Percentiles rank a stretch among this genome's conserved stretches.
These are phyloP conservation scores for Acronicta alni DNA, from an alignment of 2,888 invertebrate species.

Conservation along the genomic window DNA sequence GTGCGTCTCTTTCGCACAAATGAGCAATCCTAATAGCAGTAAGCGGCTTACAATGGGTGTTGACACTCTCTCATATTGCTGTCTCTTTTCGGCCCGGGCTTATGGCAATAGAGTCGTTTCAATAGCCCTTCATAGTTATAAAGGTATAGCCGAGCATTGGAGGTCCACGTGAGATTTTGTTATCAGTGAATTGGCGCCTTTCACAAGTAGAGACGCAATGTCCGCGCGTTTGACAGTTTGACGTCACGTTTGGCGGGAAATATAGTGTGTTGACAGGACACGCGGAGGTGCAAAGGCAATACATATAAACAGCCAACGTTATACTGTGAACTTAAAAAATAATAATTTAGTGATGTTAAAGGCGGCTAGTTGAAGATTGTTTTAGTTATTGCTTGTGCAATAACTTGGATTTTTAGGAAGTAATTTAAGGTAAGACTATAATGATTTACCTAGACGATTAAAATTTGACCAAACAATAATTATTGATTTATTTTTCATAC, in stretches of 20 bases:
- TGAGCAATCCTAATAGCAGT: conserved; percentile 85
- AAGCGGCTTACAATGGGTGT: conserved; percentile 87
- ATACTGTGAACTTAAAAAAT: conserved; percentile 69
- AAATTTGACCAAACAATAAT: too few relatives aligned
- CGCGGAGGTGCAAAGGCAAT: conserved; percentile 59
- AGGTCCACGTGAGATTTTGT: conserved; percentile 88
- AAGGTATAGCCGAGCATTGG: conserved; percentile 77
- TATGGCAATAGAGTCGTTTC: conserved; percentile 75
- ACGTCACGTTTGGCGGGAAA: conserved; percentile 87
- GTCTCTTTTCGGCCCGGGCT: conserved; percentile 73
- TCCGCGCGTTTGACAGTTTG: conserved; percentile 85
- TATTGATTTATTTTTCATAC: too few relatives aligned
- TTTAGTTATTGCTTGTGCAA: conserved; percentile 84
- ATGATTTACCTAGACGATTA: too few relatives aligned
- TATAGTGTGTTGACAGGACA: conserved; percentile 67
- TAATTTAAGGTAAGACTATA: conserved; percentile 74
- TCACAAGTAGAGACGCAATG: conserved; percentile 83
- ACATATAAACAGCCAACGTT: conserved; percentile 61
- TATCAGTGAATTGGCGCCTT: conserved; percentile 88
- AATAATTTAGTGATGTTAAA: conserved; percentile 79
- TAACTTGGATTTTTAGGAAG: conserved; percentile 84
- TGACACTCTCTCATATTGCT: conserved; percentile 69
- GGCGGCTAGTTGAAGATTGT: conserved; percentile 78
- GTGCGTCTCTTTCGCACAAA: conserved; percentile 82
- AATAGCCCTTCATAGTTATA: conserved; percentile 82